Evolutionary conservation across 2,797 vertebrate species (phyloP).

Genomic region (Tapirus indicus): DNA sequence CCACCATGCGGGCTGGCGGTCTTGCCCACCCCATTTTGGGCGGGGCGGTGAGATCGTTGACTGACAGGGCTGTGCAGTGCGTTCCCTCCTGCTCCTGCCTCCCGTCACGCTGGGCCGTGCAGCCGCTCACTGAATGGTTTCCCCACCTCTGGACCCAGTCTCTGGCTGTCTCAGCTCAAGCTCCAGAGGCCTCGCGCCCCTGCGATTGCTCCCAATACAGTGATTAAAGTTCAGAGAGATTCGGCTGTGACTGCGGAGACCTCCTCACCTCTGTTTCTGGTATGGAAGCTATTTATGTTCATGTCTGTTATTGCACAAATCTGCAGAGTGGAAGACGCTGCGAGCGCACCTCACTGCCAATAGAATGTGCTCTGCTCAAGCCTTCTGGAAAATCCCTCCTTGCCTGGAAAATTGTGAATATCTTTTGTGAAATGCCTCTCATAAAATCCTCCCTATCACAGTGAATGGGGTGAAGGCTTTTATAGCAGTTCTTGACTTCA

Average conservation of each 20-base stretch:
- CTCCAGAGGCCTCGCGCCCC: too few relatives aligned
- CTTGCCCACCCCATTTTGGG: neutral
- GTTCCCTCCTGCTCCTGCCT: rapidly evolving
- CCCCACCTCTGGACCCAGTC: neutral
- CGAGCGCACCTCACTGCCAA: neutral
- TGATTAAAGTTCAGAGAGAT: neutral
- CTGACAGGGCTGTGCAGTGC: rapidly evolving
- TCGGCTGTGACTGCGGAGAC: neutral
- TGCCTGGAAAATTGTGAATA: neutral
- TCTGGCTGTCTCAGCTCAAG: neutral
- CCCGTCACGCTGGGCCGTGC: rapidly evolving
- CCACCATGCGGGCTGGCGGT: rapidly evolving
- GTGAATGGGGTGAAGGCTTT: neutral
- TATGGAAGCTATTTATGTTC: neutral
- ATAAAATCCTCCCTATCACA: neutral
- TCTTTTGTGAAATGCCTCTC: neutral
- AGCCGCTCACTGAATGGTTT: rapidly evolving
- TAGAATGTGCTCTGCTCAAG: neutral
- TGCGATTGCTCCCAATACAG: rapidly evolving
- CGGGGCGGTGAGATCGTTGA: rapidly evolving
- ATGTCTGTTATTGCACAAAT: neutral
- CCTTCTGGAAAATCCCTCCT: neutral
- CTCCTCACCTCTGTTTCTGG: neutral
- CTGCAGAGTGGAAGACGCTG: neutral
- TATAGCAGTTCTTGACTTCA: slow-evolving; percentile 17